Percentiles rank a stretch among this genome's conserved stretches.
Conservation (phyloP, 1,140 invertebrate species). For the Leptonema lineaticorne region DNA sequence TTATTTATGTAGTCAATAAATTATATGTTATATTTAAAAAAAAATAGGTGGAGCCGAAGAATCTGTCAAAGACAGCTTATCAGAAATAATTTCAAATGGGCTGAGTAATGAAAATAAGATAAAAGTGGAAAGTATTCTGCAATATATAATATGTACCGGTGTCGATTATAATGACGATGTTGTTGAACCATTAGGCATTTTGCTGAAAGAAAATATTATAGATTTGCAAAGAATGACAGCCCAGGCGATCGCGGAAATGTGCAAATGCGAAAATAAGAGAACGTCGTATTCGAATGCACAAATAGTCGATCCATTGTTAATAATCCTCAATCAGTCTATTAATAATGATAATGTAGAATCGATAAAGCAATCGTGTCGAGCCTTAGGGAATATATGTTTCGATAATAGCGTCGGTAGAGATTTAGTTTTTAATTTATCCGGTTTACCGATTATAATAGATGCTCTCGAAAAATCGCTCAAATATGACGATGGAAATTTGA, state of each 20-base stretch:
- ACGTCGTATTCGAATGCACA: conserved; percentile 62
- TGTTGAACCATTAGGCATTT: conserved; percentile 47
- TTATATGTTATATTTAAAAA: too few species aligned
- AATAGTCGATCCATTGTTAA: conserved; percentile 60
- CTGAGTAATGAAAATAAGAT: conserved; percentile 5
- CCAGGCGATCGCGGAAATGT: conserved; percentile 70
- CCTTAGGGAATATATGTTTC: conserved; percentile 85
- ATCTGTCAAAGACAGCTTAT: conserved; percentile 1
- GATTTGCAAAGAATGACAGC: conserved; percentile 52
- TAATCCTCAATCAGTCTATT: conserved; percentile 52
- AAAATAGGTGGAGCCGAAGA: not conserved
- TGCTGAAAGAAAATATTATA: conserved; percentile 47
- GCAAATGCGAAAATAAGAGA: conserved; percentile 68
- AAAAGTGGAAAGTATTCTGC: conserved; percentile 30
- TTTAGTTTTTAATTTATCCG: conserved; percentile 62
- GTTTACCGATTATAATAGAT: conserved; percentile 57
- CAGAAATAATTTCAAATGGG: conserved; percentile 1
- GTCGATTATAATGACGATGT: conserved; percentile 51
- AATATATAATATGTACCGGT: conserved; percentile 46
- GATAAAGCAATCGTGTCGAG: conserved; percentile 72
- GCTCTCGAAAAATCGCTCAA: conserved; percentile 47
- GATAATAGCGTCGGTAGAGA: conserved; percentile 75
- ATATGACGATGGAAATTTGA: conserved; percentile 18
- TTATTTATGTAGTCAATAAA: too few species aligned
- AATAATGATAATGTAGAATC: conserved; percentile 56